Percentiles rank a stretch among this genome's conserved stretches.
phyloP scores from a whole-genome alignment of 2,797 vertebrate genomes.

The Hemitrygon akajei region DNA sequence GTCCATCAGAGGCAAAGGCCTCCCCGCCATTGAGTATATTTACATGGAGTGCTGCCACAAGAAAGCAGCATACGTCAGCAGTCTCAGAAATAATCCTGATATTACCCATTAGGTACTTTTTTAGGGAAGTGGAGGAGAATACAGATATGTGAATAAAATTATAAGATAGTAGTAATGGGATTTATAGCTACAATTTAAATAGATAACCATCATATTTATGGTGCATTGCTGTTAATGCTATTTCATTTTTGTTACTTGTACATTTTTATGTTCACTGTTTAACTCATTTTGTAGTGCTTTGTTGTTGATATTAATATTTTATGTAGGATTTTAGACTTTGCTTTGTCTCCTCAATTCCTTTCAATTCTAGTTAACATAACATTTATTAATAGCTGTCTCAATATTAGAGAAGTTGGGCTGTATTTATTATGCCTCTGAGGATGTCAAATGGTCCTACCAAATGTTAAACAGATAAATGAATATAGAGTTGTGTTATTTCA shows the following conservation, averaged over 20 bases:
- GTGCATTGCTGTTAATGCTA: not conserved
- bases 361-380: not conserved
- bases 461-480: not conserved
- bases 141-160: not conserved
- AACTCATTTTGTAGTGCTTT: not conserved
- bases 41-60: too few species aligned
- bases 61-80: not conserved
- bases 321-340: not conserved
- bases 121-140: not conserved
- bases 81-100: not conserved
- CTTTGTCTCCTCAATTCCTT: not conserved
- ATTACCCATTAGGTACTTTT: not conserved
- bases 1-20: too few species aligned
- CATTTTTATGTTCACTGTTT: not conserved
- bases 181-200: slow-evolving; percentile 3
- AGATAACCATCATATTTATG: not conserved
- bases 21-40: too few species aligned
- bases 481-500: not conserved
- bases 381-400: not conserved
- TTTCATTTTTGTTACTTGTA: not conserved
- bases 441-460: not conserved
- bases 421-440: not conserved
- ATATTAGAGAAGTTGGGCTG: not conserved
- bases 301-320: not conserved
- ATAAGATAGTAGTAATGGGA: too few species aligned